Conservation (phyloP, 2,888 invertebrate species). For the Ariolimax columbianus region DNA sequence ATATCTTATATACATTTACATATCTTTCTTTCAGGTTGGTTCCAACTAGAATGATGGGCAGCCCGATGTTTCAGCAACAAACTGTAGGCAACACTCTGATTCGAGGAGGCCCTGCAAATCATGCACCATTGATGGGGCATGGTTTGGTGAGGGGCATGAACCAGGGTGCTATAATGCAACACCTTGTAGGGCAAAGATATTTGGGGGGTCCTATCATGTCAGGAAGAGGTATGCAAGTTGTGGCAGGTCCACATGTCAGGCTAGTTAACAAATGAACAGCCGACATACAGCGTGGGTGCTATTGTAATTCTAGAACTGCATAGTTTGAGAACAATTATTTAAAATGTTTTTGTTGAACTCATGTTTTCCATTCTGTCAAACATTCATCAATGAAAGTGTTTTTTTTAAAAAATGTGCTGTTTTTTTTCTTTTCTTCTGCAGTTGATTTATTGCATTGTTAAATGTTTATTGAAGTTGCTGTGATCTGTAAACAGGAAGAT, state of each 20-base stretch:
- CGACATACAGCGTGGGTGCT: background rate
- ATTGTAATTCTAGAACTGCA: background rate
- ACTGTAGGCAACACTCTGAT: constrained; percentile 20
- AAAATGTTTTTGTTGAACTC: background rate
- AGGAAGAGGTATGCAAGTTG: constrained; percentile 39
- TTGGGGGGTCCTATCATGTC: constrained; percentile 49
- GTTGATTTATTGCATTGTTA: no score
- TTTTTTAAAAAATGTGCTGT: background rate
- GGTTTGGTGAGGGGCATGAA: constrained; percentile 28
- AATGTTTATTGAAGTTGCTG: background rate
- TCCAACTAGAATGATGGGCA: constrained; percentile 35
- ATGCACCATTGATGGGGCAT: constrained; percentile 16
- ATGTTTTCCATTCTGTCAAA: background rate
- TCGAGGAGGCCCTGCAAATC: background rate
- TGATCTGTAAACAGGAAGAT: background rate
- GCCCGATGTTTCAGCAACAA: constrained; percentile 25
- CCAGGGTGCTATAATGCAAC: constrained; percentile 48
- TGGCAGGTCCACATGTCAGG: constrained; percentile 42
- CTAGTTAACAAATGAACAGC: constrained; percentile 18
- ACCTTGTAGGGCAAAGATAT: constrained; percentile 48
- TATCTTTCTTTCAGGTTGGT: constrained; percentile 32
- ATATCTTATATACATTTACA: no score
- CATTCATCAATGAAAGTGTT: background rate
- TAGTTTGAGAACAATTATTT: background rate
- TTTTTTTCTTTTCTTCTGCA: background rate